A percentile compares a stretch with the other conserved stretches of the same genome.
phyloP scores from a whole-genome alignment of 2,888 invertebrate genomes.

The Malacosoma neustria region DNA sequence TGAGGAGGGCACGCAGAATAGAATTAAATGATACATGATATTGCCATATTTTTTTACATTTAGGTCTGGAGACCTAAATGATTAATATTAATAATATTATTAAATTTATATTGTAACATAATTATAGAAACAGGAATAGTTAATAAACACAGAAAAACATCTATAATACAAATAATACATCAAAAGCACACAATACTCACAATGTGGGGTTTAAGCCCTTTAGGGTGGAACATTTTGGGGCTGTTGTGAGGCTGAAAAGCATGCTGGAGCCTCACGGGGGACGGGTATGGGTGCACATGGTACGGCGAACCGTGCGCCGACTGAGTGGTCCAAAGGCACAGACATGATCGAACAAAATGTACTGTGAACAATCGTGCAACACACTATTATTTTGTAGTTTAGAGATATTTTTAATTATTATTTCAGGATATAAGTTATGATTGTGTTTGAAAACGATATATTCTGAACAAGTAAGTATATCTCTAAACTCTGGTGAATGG shows the following conservation, averaged over 20 bases:
- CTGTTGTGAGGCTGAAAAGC: conserved; percentile 75
- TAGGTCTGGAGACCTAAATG: too few species aligned
- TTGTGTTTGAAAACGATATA: too few species aligned
- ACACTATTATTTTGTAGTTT: background rate
- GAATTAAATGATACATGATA: too few species aligned
- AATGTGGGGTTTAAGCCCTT: conserved; percentile 75
- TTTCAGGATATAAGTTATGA: too few species aligned
- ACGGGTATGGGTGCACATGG: conserved; percentile 82
- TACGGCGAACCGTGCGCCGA: conserved; percentile 80
- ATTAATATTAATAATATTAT: background rate
- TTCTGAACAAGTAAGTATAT: too few species aligned
- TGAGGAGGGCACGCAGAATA: too few species aligned
- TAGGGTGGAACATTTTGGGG: conserved; percentile 77
- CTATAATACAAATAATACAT: too few species aligned
- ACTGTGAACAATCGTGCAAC: conserved; percentile 54
- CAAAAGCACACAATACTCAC: conserved; percentile 39
- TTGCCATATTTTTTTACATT: too few species aligned
- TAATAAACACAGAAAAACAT: too few species aligned
- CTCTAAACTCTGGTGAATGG: background rate
- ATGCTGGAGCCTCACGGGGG: conserved; percentile 76
- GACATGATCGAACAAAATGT: conserved; percentile 61
- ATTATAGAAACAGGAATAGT: conserved; percentile 1
- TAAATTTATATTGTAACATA: background rate
- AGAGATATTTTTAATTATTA: too few species aligned
- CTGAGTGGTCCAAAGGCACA: conserved; percentile 60